phyloP scores from a whole-genome alignment of 1,140 invertebrate species.

The Bombus breviceps region DNA sequence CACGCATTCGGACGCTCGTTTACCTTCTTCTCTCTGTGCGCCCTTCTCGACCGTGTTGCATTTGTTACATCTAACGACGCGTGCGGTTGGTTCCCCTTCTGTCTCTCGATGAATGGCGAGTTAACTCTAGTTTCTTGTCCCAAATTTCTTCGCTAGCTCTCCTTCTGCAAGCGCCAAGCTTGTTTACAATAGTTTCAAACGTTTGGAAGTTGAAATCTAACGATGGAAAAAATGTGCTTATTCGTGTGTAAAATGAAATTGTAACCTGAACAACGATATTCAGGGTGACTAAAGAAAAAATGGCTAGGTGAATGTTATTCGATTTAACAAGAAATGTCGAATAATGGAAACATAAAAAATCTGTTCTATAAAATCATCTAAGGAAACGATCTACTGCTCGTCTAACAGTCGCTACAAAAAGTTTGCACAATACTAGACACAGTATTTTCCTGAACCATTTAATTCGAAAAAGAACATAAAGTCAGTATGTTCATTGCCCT shows the following conservation, averaged over 20 bases:
- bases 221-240: no score
- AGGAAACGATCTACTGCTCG: no score
- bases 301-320: not conserved
- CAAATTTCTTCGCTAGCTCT: not conserved
- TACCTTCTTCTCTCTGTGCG: conserved; percentile 18
- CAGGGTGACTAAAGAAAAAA: no score
- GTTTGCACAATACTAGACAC: no score
- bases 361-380: not conserved
- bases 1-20: conserved; percentile 37
- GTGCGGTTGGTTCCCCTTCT: not conserved
- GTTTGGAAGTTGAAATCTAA: not conserved
- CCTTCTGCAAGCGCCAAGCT: not conserved
- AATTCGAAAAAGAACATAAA: not conserved
- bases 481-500: no score
- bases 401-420: no score
- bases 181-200: not conserved
- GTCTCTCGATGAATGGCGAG: not conserved
- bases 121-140: not conserved
- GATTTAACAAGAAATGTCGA: not conserved
- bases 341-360: not conserved
- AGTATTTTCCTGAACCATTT: not conserved
- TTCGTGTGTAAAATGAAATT: not conserved
- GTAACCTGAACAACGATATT: not conserved
- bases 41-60: conserved; percentile 7
- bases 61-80: conserved; percentile 38